phyloP scores from a whole-genome alignment of 2,888 invertebrate species.

The Torymus aiolomorphi region DNA sequence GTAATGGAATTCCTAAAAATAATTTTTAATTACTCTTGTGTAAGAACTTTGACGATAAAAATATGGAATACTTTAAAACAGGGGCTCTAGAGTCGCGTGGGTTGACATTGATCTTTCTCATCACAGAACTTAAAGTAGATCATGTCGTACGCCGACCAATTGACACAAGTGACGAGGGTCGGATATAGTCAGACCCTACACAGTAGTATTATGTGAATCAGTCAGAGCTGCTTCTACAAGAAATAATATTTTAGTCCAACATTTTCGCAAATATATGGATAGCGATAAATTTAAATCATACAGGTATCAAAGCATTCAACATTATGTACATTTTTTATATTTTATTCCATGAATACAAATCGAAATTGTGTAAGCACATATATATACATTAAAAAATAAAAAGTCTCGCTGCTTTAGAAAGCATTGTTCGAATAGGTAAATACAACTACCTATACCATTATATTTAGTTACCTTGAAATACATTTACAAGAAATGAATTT shows the following conservation, averaged over 20 bases:
- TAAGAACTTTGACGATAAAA: not conserved
- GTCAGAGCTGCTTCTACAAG: not conserved
- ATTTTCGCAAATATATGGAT: not conserved
- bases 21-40: not conserved
- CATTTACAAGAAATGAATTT: no score
- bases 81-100: not conserved
- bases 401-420: no score
- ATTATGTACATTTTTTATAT: not conserved
- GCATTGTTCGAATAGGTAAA: no score
- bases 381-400: no score
- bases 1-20: not conserved
- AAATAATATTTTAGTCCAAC: conserved; percentile 7
- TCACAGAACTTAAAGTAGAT: conserved; percentile 32
- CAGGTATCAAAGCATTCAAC: not conserved
- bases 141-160: not conserved
- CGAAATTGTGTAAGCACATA: no score
- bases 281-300: conserved; percentile 4
- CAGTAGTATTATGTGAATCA: conserved; percentile 27
- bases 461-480: no score
- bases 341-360: not conserved
- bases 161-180: conserved; percentile 31
- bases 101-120: conserved; percentile 41
- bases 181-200: conserved; percentile 22
- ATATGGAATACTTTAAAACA: not conserved
- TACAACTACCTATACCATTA: no score